These are phyloP conservation scores for Alauda arvensis DNA, from an alignment of 2,797 vertebrate genomes.

Conservation along the genomic window DNA sequence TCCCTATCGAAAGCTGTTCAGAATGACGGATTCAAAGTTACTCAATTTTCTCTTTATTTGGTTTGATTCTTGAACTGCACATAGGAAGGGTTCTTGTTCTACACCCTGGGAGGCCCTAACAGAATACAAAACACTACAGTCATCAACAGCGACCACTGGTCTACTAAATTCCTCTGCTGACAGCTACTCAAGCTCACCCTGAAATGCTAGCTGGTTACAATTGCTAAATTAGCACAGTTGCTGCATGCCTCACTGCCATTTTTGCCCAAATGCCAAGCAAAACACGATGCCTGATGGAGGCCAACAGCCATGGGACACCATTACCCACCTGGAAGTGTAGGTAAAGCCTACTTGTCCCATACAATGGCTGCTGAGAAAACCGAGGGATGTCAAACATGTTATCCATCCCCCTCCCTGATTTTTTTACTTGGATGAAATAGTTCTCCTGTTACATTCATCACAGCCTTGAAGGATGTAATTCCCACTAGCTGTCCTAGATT, in stretches of 20 bases:
- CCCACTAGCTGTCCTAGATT: neutral
- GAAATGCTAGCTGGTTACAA: slow-evolving; percentile 7
- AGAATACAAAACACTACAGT: slow-evolving; percentile 32
- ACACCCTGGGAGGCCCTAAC: slow-evolving; percentile 29
- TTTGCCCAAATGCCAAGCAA: slow-evolving; percentile 28
- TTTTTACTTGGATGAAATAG: neutral
- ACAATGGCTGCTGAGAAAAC: neutral
- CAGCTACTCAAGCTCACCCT: slow-evolving; percentile 39
- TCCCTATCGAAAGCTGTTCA: slow-evolving; percentile 20
- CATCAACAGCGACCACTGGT: slow-evolving; percentile 15
- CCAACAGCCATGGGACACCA: neutral
- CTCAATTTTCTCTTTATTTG: slow-evolving; percentile 59
- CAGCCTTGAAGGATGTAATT: neutral
- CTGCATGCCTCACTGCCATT: neutral
- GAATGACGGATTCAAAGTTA: neutral
- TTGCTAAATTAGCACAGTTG: slow-evolving; percentile 31
- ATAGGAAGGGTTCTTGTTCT: slow-evolving; percentile 13
- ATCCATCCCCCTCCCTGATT: neutral
- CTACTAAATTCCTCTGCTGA: slow-evolving; percentile 32
- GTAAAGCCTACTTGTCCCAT: neutral
- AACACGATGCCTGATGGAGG: neutral
- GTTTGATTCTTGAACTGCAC: slow-evolving; percentile 40
- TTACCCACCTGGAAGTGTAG: neutral
- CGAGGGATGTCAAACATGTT: fast-evolving
- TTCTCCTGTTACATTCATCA: neutral